Evolutionary conservation across 2,888 invertebrate genomes (phyloP).

Genomic region (Cerceris rybyensis): DNA sequence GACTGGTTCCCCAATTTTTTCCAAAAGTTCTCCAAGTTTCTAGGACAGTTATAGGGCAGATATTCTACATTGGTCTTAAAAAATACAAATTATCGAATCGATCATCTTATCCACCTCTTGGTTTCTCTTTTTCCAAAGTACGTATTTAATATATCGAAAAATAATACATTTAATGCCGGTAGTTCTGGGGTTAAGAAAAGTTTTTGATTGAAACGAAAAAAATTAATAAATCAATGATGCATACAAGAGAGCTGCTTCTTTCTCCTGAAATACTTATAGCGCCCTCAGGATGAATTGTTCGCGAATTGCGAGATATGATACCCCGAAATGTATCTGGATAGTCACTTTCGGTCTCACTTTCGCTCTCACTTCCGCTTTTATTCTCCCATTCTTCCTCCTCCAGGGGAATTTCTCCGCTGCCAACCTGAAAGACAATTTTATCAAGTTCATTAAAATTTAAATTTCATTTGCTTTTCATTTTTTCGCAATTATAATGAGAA

Average conservation of each 20-base stretch:
- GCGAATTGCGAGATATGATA: constrained; percentile 72
- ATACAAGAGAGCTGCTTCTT: constrained; percentile 84
- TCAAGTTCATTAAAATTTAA: background rate
- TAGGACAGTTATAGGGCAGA: too few relatives aligned
- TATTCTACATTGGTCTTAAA: too few relatives aligned
- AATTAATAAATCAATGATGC: constrained; percentile 77
- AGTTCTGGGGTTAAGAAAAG: too few relatives aligned
- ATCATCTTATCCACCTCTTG: too few relatives aligned
- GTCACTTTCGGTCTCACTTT: constrained; percentile 53
- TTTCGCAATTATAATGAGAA: too few relatives aligned
- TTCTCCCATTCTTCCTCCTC: constrained; percentile 91
- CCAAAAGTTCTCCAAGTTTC: too few relatives aligned
- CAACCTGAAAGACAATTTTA: constrained; percentile 83
- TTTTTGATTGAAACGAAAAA: background rate
- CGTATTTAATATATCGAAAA: too few relatives aligned
- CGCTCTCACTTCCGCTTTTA: background rate
- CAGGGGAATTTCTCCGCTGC: constrained; percentile 91
- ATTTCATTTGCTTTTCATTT: background rate
- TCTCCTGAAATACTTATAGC: constrained; percentile 61
- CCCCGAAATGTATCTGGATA: constrained; percentile 70
- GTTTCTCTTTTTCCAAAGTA: too few relatives aligned
- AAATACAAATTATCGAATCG: too few relatives aligned
- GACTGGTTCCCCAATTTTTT: too few relatives aligned
- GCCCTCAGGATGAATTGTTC: constrained; percentile 75
- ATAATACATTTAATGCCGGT: too few relatives aligned